Evolutionary conservation across 2,113 vertebrate species (phyloP).

Genomic region (Struthio camelus): DNA sequence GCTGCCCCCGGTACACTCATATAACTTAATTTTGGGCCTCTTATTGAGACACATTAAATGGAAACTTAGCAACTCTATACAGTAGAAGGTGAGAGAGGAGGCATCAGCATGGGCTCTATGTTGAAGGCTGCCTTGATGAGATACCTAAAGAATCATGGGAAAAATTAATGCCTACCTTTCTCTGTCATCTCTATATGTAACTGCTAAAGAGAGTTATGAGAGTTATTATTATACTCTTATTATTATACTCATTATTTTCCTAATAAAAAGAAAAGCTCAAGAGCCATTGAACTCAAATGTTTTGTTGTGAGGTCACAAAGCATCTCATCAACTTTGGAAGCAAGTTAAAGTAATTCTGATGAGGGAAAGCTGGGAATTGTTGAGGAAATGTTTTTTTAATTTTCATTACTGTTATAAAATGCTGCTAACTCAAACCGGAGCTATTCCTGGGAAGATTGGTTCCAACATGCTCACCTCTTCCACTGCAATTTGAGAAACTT

Average conservation of each 20-base stretch:
- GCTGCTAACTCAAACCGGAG: neutral
- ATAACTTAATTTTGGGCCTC: neutral
- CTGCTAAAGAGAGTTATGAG: neutral
- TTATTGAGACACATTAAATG: neutral
- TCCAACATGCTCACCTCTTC: neutral
- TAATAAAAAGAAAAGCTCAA: neutral
- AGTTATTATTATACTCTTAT: no score
- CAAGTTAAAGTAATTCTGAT: neutral
- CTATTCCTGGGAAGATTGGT: neutral
- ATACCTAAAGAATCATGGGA: neutral
- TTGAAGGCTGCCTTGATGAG: neutral
- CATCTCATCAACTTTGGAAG: neutral
- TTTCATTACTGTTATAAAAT: conserved; percentile 53
- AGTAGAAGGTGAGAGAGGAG: neutral
- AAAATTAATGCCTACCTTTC: neutral
- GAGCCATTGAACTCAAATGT: neutral
- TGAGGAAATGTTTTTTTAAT: conserved; percentile 52
- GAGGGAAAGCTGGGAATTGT: conserved; percentile 20
- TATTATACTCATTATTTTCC: neutral
- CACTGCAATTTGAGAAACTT: neutral
- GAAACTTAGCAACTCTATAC: neutral
- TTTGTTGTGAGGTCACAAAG: neutral
- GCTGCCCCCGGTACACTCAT: neutral
- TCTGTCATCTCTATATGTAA: neutral
- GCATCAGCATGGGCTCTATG: neutral